A percentile compares a stretch with the other conserved stretches of the same genome.
phyloP scores from a whole-genome alignment of 1,140 invertebrate genomes.

The Diuraphis noxia region DNA sequence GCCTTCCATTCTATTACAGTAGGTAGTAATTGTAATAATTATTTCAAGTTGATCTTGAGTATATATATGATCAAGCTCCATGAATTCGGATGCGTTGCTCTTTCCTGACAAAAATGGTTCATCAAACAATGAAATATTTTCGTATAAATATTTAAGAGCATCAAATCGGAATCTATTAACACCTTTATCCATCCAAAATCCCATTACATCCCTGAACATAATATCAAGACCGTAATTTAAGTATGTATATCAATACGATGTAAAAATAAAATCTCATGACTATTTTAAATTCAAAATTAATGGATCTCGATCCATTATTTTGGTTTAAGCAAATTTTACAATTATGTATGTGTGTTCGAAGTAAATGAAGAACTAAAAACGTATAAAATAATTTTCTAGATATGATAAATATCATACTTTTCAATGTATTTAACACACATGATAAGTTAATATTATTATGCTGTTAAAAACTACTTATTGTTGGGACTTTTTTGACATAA shows the following conservation, averaged over 20 bases:
- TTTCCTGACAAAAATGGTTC: conserved; percentile 56
- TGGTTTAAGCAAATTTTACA: not conserved
- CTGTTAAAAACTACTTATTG: too few species aligned
- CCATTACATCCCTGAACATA: conserved; percentile 60
- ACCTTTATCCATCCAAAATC: conserved; percentile 70
- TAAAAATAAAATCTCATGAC: not conserved
- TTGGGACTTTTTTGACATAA: too few species aligned
- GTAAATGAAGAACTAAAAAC: too few species aligned
- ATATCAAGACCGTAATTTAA: not conserved
- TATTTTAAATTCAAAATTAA: not conserved
- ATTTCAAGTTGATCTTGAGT: conserved; percentile 67
- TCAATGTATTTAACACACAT: too few species aligned
- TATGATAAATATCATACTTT: too few species aligned
- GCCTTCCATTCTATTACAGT: conserved; percentile 69
- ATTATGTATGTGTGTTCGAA: not conserved
- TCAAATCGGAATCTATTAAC: conserved; percentile 73
- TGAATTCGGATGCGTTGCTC: not conserved
- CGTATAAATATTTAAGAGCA: conserved; percentile 63
- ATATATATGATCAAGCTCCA: conserved; percentile 65
- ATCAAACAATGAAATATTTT: conserved; percentile 60
- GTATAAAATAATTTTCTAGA: too few species aligned
- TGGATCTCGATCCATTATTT: not conserved
- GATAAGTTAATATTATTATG: too few species aligned
- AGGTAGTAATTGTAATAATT: too few species aligned
- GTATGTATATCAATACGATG: not conserved